Conservation (phyloP, 2,888 invertebrate species). For the Euzophera pinguis region DNA sequence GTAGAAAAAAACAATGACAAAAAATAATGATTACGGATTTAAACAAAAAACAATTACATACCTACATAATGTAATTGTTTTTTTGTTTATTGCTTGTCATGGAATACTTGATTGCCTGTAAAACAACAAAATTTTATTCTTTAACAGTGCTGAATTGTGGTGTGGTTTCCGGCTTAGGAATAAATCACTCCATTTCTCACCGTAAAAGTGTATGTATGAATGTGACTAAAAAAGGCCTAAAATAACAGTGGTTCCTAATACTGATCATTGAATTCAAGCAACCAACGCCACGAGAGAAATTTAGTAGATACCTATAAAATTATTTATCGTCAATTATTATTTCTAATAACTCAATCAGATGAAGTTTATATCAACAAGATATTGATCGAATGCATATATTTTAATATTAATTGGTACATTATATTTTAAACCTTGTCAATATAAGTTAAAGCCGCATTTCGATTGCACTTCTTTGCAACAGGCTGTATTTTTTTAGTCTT, state of each 20-base stretch:
- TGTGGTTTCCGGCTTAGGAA: neutral
- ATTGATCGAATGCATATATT: constrained; percentile 53
- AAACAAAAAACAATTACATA: too few relatives aligned
- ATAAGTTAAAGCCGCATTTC: neutral
- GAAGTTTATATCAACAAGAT: constrained; percentile 44
- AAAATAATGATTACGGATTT: constrained; percentile 16
- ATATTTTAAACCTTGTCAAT: neutral
- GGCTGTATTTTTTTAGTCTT: constrained; percentile 16
- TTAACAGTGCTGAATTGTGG: neutral
- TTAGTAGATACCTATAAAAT: too few relatives aligned
- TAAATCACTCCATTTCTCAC: too few relatives aligned
- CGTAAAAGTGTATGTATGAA: too few relatives aligned
- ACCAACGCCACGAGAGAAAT: too few relatives aligned
- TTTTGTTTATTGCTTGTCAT: neutral
- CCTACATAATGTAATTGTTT: constrained; percentile 3
- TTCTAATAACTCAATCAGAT: constrained; percentile 45
- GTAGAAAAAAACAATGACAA: constrained; percentile 16
- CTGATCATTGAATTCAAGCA: too few relatives aligned
- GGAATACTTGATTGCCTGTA: constrained; percentile 3
- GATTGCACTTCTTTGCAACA: neutral
- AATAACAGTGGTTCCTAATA: too few relatives aligned
- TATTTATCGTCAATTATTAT: constrained; percentile 24
- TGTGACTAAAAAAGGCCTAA: too few relatives aligned
- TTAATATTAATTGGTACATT: constrained; percentile 31
- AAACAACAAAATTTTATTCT: neutral